Percentiles rank a stretch among this genome's conserved stretches.
phyloP scores from a whole-genome alignment of 2,113 vertebrate genomes.

The Rhegmatorhina hoffmannsi region DNA sequence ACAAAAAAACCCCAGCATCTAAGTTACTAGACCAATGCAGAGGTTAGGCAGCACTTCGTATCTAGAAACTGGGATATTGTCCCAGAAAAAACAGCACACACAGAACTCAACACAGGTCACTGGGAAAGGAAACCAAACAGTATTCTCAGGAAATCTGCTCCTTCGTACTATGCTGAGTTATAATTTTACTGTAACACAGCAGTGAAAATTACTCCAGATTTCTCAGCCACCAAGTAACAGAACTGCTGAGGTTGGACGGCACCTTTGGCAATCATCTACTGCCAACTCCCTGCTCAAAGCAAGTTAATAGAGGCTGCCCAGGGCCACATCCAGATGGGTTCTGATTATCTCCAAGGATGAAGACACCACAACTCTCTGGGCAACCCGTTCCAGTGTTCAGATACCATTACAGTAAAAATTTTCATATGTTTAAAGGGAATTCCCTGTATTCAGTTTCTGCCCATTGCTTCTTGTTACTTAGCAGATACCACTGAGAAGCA shows the following conservation, averaged over 20 bases:
- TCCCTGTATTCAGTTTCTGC: background rate
- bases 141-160: background rate
- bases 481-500: background rate
- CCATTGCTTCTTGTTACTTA: background rate
- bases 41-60: background rate
- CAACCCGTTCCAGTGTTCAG: background rate
- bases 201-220: background rate
- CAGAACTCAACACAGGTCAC: background rate
- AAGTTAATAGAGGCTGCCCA: background rate
- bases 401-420: background rate
- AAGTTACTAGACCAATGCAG: background rate
- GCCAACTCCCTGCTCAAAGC: background rate
- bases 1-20: background rate
- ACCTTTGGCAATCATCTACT: background rate
- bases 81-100: background rate
- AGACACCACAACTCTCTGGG: background rate
- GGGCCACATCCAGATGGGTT: background rate
- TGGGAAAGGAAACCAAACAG: background rate
- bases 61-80: background rate
- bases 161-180: background rate
- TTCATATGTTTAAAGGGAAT: background rate
- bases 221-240: background rate
- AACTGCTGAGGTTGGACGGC: background rate
- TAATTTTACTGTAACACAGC: background rate
- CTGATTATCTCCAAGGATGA: background rate